Conservation (phyloP, 2,797 vertebrate species). For the Phoebastria nigripes region DNA sequence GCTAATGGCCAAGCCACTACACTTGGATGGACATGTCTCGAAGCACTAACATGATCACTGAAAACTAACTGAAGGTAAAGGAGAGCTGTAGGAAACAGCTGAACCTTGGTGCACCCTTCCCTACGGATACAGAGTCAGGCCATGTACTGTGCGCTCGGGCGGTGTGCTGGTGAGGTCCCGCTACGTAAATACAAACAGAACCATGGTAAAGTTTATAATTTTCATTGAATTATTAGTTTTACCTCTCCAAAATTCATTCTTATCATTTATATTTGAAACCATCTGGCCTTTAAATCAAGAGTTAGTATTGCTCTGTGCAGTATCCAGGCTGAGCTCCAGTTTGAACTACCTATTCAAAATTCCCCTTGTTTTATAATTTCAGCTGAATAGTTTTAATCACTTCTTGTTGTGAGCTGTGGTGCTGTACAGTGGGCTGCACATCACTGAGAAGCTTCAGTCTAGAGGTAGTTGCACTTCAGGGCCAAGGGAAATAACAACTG, state of each 20-base stretch:
- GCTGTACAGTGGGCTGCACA: background rate
- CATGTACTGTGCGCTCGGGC: background rate
- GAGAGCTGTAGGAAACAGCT: background rate
- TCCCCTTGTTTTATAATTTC: slow-evolving; percentile 14
- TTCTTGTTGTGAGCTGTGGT: background rate
- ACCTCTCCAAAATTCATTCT: background rate
- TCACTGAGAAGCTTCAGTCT: slow-evolving; percentile 21
- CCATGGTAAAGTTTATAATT: background rate
- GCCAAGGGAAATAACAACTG: slow-evolving; percentile 53
- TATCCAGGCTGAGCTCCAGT: background rate
- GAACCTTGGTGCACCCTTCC: background rate
- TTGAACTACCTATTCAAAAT: slow-evolving; percentile 2
- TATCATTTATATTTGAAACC: background rate
- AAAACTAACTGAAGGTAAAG: background rate
- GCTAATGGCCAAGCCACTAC: background rate
- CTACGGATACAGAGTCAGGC: background rate
- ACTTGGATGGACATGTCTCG: background rate
- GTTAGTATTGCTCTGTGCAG: background rate
- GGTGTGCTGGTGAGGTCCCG: background rate
- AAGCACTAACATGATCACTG: background rate
- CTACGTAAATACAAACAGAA: background rate
- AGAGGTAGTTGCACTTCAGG: slow-evolving; percentile 16
- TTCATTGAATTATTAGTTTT: background rate
- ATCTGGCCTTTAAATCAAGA: background rate
- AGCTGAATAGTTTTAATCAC: slow-evolving; percentile 5